Base-by-base conservation (phyloP, 2,797 vertebrate genomes). In the Hylomyscus alleni region DNA sequence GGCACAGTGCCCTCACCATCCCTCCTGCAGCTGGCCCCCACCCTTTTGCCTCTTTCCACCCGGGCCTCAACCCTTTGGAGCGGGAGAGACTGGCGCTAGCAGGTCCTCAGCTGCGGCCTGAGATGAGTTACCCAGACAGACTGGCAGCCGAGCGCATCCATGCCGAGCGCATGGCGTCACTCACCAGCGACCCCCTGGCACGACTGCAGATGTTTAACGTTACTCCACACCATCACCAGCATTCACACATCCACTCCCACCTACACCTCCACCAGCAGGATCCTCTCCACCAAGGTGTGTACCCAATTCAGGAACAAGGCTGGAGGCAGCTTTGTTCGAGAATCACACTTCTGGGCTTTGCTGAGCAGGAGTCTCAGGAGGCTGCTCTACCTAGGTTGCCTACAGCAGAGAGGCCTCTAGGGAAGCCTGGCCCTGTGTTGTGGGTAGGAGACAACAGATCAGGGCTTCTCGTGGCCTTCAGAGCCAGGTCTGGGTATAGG, bases 171-270 rank as follows among this genome's bases (percentile, higher is more conserved):
- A 99, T 99, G 99, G 99, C 99, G 0, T 99, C 99, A 0, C 99
- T 99, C 82, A 99, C 99, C 96, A 99, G 99, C 3, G 99, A 99
- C 98, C 99, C 99, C 50, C 99, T 99, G 98, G 99, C 99, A 4
- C 99, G 99, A 83, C 99, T 99, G 47, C 99, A 99, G 99, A 99
- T 99, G 99, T 99, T 99, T 99, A 99, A 99, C 10, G 99, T 99
- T 95, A 99, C 99, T 1, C 99, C 99, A 0, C 99, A 99, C 98
- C 99, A 99, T 96, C 99, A 99, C 99, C 99, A 99, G 98, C 99
- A 99, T 98, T 99, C 99, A 0, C 99, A 99, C 98, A 99, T 99
- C 98, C 99, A 99, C 99, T 99, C 99, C 0, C 99, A 99, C 98
- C 99, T 99, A 26, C 99, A 99, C 98, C 99, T 99, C 62, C 99